Base-by-base conservation (phyloP, 1,140 invertebrate genomes). In the Drosophila chauvacae region DNA sequence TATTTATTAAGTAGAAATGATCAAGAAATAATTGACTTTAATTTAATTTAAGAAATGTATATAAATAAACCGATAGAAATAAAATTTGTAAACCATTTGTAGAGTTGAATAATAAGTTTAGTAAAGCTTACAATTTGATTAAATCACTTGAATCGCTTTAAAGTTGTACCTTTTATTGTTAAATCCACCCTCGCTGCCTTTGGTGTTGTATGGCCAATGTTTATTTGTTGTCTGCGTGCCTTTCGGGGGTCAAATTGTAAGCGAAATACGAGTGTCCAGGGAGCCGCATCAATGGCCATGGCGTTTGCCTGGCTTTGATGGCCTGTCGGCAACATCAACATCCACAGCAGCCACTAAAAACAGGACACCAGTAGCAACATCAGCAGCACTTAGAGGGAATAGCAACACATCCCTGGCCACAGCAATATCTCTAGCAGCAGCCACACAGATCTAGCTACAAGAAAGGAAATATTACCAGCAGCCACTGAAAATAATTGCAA, bases 211-310 rank as follows among this genome's bases (percentile, higher is more conserved):
- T 51, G 28, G 7, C 18, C 23, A n/a, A 6, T 57, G 55, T 78
- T 69, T 56, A 56, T 72, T 57, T 77, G 58, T 80, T 68, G 72
- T 73, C 73, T 55, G 75, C 79, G 59, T 79, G 71, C 79, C 76
- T 87, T 86, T 86, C 71, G 86, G 72, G 75, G 83, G 79, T 87
- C 83, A 86, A 86, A 76, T 81, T 86, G 82, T 81, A 86, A 86
- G 81, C 83, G 83, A 81, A 87, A 82, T 86, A 81, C 79, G 66
- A 86, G 79, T 69, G 70, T 57, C 64, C 55, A 64, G 82, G 83
- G 76, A 72, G 66, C 44, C 37, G n/a, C 63, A 61, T 41, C 75
- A 66, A 66, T 23, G 35, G 14, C 14, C 53, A 9, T 39, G 59
- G 58, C 60, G 58, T 48, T 61, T 58, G 81, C 81, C 81, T 85